These are phyloP conservation scores for Smittia sp. DNA, from an alignment of 2,888 invertebrate genomes.

Conservation along the genomic window DNA sequence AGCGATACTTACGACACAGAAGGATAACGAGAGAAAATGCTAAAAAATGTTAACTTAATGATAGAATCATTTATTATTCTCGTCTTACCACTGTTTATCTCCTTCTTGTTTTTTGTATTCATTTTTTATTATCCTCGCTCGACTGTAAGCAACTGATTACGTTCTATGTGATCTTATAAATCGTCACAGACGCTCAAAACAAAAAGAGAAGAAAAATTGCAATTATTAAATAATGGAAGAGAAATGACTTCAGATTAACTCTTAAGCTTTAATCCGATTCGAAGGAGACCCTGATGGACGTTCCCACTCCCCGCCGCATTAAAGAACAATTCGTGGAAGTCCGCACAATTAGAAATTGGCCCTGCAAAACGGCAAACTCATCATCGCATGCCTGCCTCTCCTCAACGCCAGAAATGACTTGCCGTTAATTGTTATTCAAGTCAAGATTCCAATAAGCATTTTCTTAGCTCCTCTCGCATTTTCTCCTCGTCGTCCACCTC, in stretches of 20 bases:
- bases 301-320: neutral
- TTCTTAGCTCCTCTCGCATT: slow-evolving; percentile 9
- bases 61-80: slow-evolving; percentile 36
- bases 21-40: neutral
- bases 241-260: slow-evolving; percentile 29
- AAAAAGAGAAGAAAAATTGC: neutral
- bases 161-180: neutral
- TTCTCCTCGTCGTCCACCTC: neutral
- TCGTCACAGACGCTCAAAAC: neutral
- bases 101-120: neutral
- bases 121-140: neutral
- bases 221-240: slow-evolving; percentile 32
- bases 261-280: neutral
- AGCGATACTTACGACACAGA: neutral
- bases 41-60: slow-evolving; percentile 34
- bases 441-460: slow-evolving; percentile 40
- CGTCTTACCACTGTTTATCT: slow-evolving; percentile 37
- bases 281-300: neutral
- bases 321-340: slow-evolving; percentile 6
- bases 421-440: slow-evolving; percentile 37
- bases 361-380: neutral
- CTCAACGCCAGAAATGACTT: slow-evolving; percentile 10
- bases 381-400: neutral
- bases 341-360: slow-evolving; percentile 5
- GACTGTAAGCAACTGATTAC: neutral